Evolutionary conservation across 92 coral and sea anemone genomes (phyloP).

Genomic region (Scolanthus callimorphus): DNA sequence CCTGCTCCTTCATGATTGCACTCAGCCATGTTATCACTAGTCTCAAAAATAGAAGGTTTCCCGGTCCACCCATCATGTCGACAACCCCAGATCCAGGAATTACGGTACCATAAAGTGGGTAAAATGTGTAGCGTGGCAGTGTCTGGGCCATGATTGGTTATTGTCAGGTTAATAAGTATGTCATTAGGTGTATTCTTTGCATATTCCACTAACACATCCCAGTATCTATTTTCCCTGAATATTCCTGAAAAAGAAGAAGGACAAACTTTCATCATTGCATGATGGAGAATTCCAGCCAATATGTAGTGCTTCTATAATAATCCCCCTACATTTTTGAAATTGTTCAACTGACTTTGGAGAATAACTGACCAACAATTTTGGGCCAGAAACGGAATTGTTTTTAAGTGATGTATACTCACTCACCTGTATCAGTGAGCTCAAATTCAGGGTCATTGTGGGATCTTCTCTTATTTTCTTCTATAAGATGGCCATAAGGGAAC

Average conservation of each 20-base stretch:
- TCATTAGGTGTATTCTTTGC: conserved; percentile 78
- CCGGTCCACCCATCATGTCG: conserved; percentile 51
- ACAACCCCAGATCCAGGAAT: conserved; percentile 91
- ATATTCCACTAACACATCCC: conserved; percentile 84
- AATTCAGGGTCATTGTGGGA: conserved; percentile 61
- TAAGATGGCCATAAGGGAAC: conserved; percentile 62
- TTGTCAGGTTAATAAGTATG: conserved; percentile 66
- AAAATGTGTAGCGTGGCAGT: conserved; percentile 57
- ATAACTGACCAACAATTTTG: no score
- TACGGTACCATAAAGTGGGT: conserved; percentile 87
- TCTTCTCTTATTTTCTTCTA: conserved; percentile 63
- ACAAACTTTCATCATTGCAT: no score
- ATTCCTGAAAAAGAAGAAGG: no score
- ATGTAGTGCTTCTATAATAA: no score
- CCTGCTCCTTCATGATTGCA: conserved; percentile 72
- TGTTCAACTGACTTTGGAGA: no score
- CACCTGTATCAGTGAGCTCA: conserved; percentile 82
- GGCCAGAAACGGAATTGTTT: no score
- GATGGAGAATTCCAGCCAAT: no score
- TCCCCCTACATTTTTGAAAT: no score
- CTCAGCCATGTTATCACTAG: conserved; percentile 46
- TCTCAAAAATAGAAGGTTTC: conserved; percentile 62
- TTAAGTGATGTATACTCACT: no score
- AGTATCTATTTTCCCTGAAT: conserved; percentile 74
- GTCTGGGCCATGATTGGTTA: conserved; percentile 85